Percentiles rank a stretch among this genome's conserved stretches.
Evolutionary conservation across 1,140 invertebrate species (phyloP).

Genomic region (Holcopasites calliopsidis): DNA sequence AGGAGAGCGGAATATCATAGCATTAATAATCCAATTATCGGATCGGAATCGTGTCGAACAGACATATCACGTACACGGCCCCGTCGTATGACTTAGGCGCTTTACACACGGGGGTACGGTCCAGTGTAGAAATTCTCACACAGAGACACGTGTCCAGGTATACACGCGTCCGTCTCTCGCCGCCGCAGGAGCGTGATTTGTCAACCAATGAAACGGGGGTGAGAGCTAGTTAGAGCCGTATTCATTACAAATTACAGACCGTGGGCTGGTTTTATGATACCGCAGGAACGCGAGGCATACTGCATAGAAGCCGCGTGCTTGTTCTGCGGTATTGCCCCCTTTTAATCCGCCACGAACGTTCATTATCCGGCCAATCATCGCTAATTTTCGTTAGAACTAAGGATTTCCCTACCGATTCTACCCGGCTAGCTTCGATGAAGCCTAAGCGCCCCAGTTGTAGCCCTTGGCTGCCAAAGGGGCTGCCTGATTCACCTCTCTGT

Average conservation of each 20-base stretch:
- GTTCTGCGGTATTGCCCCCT: slow-evolving; percentile 55
- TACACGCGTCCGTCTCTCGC: slow-evolving; percentile 30
- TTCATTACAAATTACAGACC: slow-evolving; percentile 70
- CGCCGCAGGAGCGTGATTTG: slow-evolving; percentile 51
- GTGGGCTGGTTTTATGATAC: slow-evolving; percentile 64
- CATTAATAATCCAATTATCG: slow-evolving; percentile 55
- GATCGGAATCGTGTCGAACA: slow-evolving; percentile 51
- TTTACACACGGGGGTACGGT: background rate
- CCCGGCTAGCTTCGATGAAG: background rate
- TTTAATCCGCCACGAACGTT: slow-evolving; percentile 66
- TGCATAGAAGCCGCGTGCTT: slow-evolving; percentile 20
- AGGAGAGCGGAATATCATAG: background rate
- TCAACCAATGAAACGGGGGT: slow-evolving; percentile 40
- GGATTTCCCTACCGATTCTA: background rate
- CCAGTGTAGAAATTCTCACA: slow-evolving; percentile 37
- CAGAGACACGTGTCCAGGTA: slow-evolving; percentile 26
- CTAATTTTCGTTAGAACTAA: slow-evolving; percentile 62
- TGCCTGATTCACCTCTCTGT: slow-evolving; percentile 44
- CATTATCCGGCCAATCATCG: slow-evolving; percentile 66
- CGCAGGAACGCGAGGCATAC: slow-evolving; percentile 58
- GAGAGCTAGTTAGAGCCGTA: slow-evolving; percentile 67
- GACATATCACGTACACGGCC: slow-evolving; percentile 47
- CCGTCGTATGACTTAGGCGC: slow-evolving; percentile 53
- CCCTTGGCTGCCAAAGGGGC: slow-evolving; percentile 19
- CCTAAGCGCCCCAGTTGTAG: slow-evolving; percentile 12